Evolutionary conservation across 2,888 invertebrate species (phyloP).

Genomic region (Rhogogaster chlorosoma): DNA sequence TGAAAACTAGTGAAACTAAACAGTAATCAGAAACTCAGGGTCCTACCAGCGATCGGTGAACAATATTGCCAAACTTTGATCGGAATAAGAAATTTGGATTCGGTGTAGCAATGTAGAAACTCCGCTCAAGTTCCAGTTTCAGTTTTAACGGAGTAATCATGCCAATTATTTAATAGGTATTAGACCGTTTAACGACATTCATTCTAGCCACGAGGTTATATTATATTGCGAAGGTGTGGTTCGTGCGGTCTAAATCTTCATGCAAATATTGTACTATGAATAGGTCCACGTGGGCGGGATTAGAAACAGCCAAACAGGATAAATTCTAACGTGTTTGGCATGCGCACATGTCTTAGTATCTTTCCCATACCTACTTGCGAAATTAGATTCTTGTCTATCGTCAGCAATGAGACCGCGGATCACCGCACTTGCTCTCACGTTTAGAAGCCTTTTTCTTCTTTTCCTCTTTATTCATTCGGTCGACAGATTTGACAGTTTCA

Average conservation of each 20-base stretch:
- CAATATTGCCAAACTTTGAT: slow-evolving; percentile 3
- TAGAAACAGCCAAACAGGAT: slow-evolving; percentile 38
- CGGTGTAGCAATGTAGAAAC: not conserved
- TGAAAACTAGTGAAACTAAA: slow-evolving; percentile 5
- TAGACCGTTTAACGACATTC: slow-evolving; percentile 8
- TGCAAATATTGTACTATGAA: slow-evolving; percentile 32
- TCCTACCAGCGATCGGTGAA: not conserved
- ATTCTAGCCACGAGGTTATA: not conserved
- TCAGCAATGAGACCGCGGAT: not conserved
- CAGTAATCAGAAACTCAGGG: not conserved
- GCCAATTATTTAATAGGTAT: slow-evolving; percentile 7
- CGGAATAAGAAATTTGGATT: not conserved
- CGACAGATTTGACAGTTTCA: not conserved
- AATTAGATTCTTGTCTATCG: not conserved
- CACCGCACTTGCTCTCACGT: not conserved
- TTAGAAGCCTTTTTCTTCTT: not conserved
- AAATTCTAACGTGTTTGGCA: slow-evolving; percentile 15
- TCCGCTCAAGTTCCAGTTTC: not conserved
- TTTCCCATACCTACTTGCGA: slow-evolving; percentile 22
- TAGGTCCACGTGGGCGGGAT: slow-evolving; percentile 25
- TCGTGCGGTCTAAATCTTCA: slow-evolving; percentile 22
- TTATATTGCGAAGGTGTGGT: not conserved
- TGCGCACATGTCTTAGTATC: not conserved
- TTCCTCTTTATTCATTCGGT: not conserved
- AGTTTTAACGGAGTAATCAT: not conserved